Evolutionary conservation across 1,140 invertebrate species (phyloP), one percentile per base, ranked within the genome.

Genomic region (Heliconius hewitsoni): DNA sequence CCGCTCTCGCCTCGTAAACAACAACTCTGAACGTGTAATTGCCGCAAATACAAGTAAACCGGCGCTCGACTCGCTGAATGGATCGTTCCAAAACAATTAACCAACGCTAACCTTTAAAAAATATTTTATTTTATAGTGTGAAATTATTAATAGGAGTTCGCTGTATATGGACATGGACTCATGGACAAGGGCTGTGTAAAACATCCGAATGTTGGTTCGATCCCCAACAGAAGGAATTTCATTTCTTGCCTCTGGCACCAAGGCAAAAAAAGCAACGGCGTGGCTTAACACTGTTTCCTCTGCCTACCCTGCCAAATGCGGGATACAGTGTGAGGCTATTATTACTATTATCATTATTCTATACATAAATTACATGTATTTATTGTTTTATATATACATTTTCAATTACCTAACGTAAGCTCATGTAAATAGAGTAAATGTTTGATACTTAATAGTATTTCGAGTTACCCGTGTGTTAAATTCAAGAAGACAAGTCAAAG

Each of bases 11-110:
- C 55, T 75, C 55, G 74, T 66, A 75, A 75, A 66, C 74, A 75
- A 75, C 50, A 46, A 55, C 74, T 23, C 55, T 66, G 74, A 66
- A 66, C 74, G 74, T 75, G 55, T 75, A 75, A 66, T 75, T 75
- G 73, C 73, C 34, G 73, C 52, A 60, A 23, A 66, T 42, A 37
- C 73, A 57, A 55, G 74, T 60, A 39, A 60, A 30, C 55, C 55
- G 74, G 34, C 34, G 74, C 74, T 75, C 73, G 30, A 50, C 27
- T 46, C 55, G 37, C 0, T 75, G 23, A 75, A 60, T 39, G n/a
- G 37, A n/a, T 66, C 74, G 74, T 66, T 75, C n/a, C 23, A 37
- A 60, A 75, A 60, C 74, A 60, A 66, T 66, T 75, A 60, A 60
- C 60, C 23, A 30, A 66, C 60, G 60, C 23, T 23, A 27, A 27